These are phyloP conservation scores for Fistularia commersonii DNA, from an alignment of 2,797 vertebrate species.

Conservation along the genomic window DNA sequence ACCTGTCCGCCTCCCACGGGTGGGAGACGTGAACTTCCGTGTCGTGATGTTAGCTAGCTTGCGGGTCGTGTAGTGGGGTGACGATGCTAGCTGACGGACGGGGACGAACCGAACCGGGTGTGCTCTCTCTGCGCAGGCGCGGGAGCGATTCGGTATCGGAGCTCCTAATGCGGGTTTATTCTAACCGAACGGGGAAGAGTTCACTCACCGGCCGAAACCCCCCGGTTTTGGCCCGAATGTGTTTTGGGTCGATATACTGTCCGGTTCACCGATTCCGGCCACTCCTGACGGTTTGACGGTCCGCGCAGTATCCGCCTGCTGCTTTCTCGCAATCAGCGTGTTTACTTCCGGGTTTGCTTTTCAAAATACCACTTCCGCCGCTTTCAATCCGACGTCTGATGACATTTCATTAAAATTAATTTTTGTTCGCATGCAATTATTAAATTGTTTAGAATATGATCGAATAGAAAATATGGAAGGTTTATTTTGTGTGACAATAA, in stretches of 20 bases:
- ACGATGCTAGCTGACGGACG: not conserved
- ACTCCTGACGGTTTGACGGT: not conserved
- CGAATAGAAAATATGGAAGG: too few relatives aligned
- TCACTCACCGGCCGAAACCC: slow-evolving; percentile 41
- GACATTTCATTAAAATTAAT: too few relatives aligned
- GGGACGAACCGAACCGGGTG: not conserved
- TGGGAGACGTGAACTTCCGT: too few relatives aligned
- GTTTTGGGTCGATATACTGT: not conserved
- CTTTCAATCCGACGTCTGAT: too few relatives aligned
- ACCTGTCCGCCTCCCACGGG: too few relatives aligned
- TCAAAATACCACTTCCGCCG: slow-evolving; percentile 1
- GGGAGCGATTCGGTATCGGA: too few relatives aligned
- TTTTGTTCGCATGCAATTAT: too few relatives aligned
- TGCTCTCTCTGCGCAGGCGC: too few relatives aligned
- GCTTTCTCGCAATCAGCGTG: slow-evolving; percentile 8
- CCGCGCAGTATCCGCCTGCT: slow-evolving; percentile 7
- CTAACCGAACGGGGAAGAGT: slow-evolving; percentile 30
- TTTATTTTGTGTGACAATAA: too few relatives aligned
- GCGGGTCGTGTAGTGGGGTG: slow-evolving; percentile 18
- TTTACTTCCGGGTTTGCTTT: slow-evolving; percentile 1
- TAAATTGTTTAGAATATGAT: too few relatives aligned
- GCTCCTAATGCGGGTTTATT: not conserved
- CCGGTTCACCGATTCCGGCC: not conserved
- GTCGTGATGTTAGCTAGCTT: slow-evolving; percentile 37
- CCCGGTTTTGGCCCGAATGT: slow-evolving; percentile 26